These are phyloP conservation scores for Paramormyrops kingsleyae DNA, from an alignment of 2,113 vertebrate genomes.

Conservation along the genomic window DNA sequence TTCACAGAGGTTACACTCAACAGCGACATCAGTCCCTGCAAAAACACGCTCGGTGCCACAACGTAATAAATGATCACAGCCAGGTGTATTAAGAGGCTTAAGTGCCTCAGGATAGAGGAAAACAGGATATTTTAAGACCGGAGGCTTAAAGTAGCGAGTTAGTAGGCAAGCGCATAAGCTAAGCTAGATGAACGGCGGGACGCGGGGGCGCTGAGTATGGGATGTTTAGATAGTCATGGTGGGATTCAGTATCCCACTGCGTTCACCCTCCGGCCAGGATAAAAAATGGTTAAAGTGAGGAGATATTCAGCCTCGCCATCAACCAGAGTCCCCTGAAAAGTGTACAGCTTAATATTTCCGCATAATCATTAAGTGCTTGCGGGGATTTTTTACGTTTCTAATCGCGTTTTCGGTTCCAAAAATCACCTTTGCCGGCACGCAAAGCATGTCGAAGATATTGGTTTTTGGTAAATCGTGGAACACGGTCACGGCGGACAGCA, in stretches of 20 bases:
- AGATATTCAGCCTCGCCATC: neutral
- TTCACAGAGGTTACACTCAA: neutral
- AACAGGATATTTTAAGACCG: neutral
- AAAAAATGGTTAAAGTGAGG: neutral
- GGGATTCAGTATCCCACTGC: neutral
- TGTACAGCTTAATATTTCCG: neutral
- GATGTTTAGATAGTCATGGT: slow-evolving; percentile 26
- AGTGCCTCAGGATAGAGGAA: neutral
- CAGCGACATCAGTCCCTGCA: neutral
- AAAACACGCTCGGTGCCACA: neutral
- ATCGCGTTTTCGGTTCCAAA: neutral
- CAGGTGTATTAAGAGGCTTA: neutral
- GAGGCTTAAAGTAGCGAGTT: neutral
- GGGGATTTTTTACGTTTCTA: neutral
- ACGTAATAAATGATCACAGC: neutral
- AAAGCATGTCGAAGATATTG: neutral
- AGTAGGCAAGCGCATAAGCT: neutral
- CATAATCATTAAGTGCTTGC: neutral
- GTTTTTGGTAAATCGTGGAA: neutral
- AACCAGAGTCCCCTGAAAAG: neutral
- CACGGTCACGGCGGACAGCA: neutral
- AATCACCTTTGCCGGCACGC: neutral
- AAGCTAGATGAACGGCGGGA: neutral
- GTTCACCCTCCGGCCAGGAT: slow-evolving; percentile 1
- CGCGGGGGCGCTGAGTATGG: slow-evolving; percentile 12